phyloP scores from a whole-genome alignment of 2,113 vertebrate genomes.

The Chascanopsetta lugubris region DNA sequence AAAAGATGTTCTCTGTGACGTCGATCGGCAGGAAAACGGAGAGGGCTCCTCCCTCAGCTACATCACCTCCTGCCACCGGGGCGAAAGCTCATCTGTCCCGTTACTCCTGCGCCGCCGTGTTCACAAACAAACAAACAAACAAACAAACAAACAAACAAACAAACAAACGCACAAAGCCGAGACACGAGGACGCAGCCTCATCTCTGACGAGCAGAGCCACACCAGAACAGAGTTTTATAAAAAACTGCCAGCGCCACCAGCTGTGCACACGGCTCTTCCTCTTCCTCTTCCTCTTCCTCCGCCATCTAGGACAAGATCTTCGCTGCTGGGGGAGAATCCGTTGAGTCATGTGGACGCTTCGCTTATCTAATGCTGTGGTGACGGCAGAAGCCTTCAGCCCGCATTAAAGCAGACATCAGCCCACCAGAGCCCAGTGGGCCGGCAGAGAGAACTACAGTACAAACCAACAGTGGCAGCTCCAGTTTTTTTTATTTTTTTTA shows the following conservation, averaged over 20 bases:
- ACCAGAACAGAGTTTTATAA: too few species aligned
- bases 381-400: slow-evolving; percentile 71
- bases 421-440: slow-evolving; percentile 61
- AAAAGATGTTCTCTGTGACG: too few species aligned
- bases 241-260: not conserved
- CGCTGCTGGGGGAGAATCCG: slow-evolving; percentile 57
- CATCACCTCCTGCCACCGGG: not conserved
- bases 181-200: too few species aligned
- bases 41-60: not conserved
- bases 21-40: too few species aligned
- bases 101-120: too few species aligned
- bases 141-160: not conserved
- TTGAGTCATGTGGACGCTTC: slow-evolving; percentile 72
- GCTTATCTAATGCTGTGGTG: slow-evolving; percentile 68
- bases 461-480: slow-evolving; percentile 84
- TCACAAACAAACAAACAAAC: not conserved
- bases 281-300: too few species aligned
- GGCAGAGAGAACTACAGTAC: slow-evolving; percentile 74
- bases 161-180: too few species aligned
- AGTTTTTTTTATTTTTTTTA: slow-evolving; percentile 85
- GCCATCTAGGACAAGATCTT: slow-evolving; percentile 41
- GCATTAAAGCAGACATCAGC: slow-evolving; percentile 70
- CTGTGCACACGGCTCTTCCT: not conserved
- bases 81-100: not conserved
- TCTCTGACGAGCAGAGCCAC: too few species aligned